Base-by-base conservation (phyloP, 1,140 invertebrate genomes). In the Drosophila ogumai region DNA sequence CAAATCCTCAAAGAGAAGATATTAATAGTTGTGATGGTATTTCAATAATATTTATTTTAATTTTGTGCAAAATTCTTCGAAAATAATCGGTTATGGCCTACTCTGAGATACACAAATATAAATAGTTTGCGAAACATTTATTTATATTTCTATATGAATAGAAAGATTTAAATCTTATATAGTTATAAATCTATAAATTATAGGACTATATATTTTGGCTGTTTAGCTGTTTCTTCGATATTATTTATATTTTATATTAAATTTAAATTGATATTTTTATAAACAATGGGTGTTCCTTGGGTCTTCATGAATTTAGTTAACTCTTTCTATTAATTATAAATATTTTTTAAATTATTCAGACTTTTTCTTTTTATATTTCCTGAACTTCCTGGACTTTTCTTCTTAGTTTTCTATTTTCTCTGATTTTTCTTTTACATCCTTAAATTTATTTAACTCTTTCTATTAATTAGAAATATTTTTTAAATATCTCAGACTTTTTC, bases 1-100 rank as follows among this genome's bases (percentile, higher is more conserved):
- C 32, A 36, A 36, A 54, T 36, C 22, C 31, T 34, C 17, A 52
- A 52, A 15, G 12, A 8, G 3, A 4, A 15, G 52, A 6, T 38
- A 55, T 38, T n/a, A 55, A 55, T 55, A 55, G 34, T 55, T 55
- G 19, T 25, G 19, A 55, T 55, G 52, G 52, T 38, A 55, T 55
- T 55, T 38, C 13, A 55, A 55, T 50, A 50, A 12, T 36, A 54
- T 54, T 22, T 38, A 54, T 38, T 36, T 38, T 10, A n/a, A 22
- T 36, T 38, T 55, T 38, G 50, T 25, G 34, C 52, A 15, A 55
- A 55, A n/a, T 55, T 55, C 52, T 8, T 55, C 22, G 52, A 38
- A 25, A 38, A 22, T 25, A 38, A 55, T 13, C 4, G 52, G 19
- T 22, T 34, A 54, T 25, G 25, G 19, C 32, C 13, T 8, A 54